Evolutionary conservation across 92 coral and sea anemone genomes (phyloP).

Genomic region (Siderastrea radians): DNA sequence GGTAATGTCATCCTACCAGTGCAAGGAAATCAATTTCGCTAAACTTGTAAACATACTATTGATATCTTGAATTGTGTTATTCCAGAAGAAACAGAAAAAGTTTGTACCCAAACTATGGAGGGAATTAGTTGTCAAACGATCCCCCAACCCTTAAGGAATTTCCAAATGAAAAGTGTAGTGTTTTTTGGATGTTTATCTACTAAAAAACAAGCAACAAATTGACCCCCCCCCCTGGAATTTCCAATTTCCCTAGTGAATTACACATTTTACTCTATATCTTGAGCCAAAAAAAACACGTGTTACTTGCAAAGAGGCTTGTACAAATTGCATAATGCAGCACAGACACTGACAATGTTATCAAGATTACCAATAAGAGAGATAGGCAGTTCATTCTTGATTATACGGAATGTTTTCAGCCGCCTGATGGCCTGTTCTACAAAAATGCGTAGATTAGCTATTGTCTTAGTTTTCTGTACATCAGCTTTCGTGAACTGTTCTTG

Average conservation of each 20-base stretch:
- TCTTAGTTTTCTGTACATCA: conserved; percentile 47
- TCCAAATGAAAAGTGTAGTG: neutral
- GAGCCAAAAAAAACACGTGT: neutral
- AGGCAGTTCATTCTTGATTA: too few species aligned
- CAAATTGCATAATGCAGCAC: conserved; percentile 74
- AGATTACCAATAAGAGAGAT: too few species aligned
- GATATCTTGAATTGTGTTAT: conserved; percentile 32
- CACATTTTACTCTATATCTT: too few species aligned
- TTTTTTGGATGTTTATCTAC: conserved; percentile 21
- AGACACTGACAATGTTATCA: too few species aligned
- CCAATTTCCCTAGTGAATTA: too few species aligned
- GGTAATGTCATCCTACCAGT: conserved; percentile 38
- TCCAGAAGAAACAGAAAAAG: conserved; percentile 20
- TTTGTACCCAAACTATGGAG: conserved; percentile 20
- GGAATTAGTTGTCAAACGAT: neutral
- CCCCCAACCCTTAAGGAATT: conserved; percentile 11
- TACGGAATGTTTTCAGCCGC: conserved; percentile 67
- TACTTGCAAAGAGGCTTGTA: conserved; percentile 60
- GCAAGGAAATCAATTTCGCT: conserved; percentile 37
- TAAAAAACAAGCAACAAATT: conserved; percentile 4
- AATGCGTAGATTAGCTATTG: conserved; percentile 60
- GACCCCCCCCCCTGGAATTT: neutral
- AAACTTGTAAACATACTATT: conserved; percentile 21
- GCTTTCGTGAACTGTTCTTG: conserved; percentile 71
- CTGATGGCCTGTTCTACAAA: conserved; percentile 81